Evolutionary conservation across 2,888 invertebrate genomes (phyloP).

Genomic region (Orthonevra nobilis): DNA sequence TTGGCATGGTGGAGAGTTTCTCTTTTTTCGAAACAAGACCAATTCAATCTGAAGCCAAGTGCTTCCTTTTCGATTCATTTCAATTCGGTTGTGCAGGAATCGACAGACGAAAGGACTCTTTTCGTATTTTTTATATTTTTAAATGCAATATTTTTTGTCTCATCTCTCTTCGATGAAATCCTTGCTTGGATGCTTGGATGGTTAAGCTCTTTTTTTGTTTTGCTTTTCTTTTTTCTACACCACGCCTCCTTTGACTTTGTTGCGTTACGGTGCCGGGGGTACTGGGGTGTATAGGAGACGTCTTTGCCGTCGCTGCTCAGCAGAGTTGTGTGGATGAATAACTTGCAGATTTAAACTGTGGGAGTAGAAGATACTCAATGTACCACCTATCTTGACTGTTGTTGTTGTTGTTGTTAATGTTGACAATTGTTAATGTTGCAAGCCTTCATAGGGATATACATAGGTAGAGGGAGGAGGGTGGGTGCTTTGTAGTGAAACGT

Average conservation of each 20-base stretch:
- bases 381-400: conserved; percentile 31
- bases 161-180: conserved; percentile 53
- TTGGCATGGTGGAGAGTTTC: conserved; percentile 7
- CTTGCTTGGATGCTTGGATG: conserved; percentile 59
- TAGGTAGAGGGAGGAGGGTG: no score
- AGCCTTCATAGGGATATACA: no score
- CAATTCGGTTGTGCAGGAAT: conserved; percentile 37
- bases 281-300: conserved; percentile 23
- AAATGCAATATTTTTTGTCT: conserved; percentile 61
- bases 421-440: conserved; percentile 55
- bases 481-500: conserved; percentile 43
- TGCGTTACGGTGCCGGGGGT: conserved; percentile 19
- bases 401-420: conserved; percentile 35
- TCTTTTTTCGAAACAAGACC: conserved; percentile 41
- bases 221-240: conserved; percentile 61
- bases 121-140: conserved; percentile 21
- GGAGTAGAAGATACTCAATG: conserved; percentile 54
- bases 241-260: conserved; percentile 63
- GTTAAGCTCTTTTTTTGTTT: no score
- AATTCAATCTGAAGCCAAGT: conserved; percentile 37
- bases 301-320: conserved; percentile 43
- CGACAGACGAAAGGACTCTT: conserved; percentile 50
- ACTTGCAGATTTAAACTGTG: conserved; percentile 56
- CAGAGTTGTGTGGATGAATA: conserved; percentile 49
- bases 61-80: conserved; percentile 14